Base-by-base conservation (phyloP, 2,797 vertebrate genomes). In the Xyrichtys novacula region DNA sequence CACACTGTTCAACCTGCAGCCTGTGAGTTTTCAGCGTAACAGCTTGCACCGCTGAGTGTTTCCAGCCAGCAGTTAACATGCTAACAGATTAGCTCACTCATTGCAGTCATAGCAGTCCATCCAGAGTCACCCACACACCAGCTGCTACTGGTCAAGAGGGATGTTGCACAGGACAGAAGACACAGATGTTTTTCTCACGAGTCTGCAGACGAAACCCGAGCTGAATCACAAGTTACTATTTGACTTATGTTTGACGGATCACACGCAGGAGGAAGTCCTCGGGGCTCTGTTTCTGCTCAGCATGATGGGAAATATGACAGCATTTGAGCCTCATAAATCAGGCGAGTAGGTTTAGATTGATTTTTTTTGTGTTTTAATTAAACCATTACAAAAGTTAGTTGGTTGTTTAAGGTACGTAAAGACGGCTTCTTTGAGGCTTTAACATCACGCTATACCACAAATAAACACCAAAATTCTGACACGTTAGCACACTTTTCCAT, bases 401-500 rank as follows among this genome's bases (percentile, higher is more conserved):
- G 9, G 5, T 53, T 31, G 2, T 20, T 57, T 34, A 8, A 20
- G 38, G 15, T n/a, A 57, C 14, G n/a, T 9, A 42, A 47, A 0
- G 1, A 26, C 26, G 40, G 3, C 17, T 48, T 23, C 29, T 22
- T 20, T 42, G 4, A 7, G n/a, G n/a, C n/a, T n/a, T n/a, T n/a
- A n/a, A n/a, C n/a, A n/a, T n/a, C n/a, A n/a, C 62, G 28, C 34
- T 20, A 14, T 15, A 61, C 54, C 7, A 0, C 38, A 64, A 65
- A 77, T 67, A 28, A 50, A 64, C n/a, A 53, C 28, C 16, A 63
- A 56, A 64, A 48, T 57, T 32, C 42, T 56, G 34, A 39, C 34
- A 69, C 29, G 54, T 65, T 65, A 80, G 56, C 68, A 70, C 76
- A 69, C 7, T 53, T 76, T 79, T 76, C 62, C 73, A 71, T 32